A percentile compares a stretch with the other conserved stretches of the same genome.
Evolutionary conservation across 2,888 invertebrate genomes (phyloP).

Genomic region (Hyles lineata): DNA sequence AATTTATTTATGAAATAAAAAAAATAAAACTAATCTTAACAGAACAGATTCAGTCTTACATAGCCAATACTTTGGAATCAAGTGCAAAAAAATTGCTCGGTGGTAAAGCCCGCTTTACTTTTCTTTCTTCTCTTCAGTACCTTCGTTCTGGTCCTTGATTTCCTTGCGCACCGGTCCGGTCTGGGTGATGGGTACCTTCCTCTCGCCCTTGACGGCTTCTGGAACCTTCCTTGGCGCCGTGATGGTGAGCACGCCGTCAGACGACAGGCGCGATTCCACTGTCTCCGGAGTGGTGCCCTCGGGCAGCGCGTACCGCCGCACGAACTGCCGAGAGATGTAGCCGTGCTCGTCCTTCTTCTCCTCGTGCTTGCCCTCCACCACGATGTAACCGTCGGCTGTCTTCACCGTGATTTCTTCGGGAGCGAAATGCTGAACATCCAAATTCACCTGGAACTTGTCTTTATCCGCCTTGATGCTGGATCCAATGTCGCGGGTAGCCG

Average conservation of each 20-base stretch:
- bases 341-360: conserved; percentile 90
- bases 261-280: conserved; percentile 88
- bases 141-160: conserved; percentile 51
- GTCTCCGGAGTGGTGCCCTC: conserved; percentile 87
- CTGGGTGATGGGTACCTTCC: conserved; percentile 58
- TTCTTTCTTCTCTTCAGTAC: conserved; percentile 34
- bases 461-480: conserved; percentile 82
- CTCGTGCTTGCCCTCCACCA: conserved; percentile 90
- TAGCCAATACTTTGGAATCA: conserved; percentile 42
- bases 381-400: conserved; percentile 87
- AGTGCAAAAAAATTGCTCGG: conserved; percentile 28
- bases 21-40: conserved; percentile 36
- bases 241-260: conserved; percentile 89
- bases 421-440: conserved; percentile 90
- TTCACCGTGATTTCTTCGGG: conserved; percentile 91
- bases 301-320: conserved; percentile 89
- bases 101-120: conserved; percentile 26
- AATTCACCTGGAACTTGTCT: conserved; percentile 86
- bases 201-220: conserved; percentile 53
- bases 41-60: conserved; percentile 52
- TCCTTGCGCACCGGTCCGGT: conserved; percentile 67
- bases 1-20: conserved; percentile 32
- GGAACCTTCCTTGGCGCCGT: conserved; percentile 81
- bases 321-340: conserved; percentile 88
- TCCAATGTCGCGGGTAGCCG: conserved; percentile 72